Percentiles rank a stretch among this genome's conserved stretches.
Evolutionary conservation across 2,797 vertebrate species (phyloP).

Genomic region (Lycodopsis pacificus): DNA sequence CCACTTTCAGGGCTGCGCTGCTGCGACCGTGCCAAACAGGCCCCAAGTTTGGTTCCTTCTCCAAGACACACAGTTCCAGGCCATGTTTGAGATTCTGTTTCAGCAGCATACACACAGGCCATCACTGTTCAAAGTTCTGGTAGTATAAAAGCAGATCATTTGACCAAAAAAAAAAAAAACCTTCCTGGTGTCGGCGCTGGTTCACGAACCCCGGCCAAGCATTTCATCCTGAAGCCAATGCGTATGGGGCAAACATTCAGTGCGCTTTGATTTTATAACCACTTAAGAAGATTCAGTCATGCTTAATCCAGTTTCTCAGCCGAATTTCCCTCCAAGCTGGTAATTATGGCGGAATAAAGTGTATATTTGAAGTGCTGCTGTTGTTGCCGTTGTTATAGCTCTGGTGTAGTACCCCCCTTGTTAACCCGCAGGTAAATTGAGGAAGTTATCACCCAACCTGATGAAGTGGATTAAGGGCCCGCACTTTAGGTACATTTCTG

Average conservation of each 20-base stretch:
- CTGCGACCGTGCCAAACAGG: conserved; percentile 72
- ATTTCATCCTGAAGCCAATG: conserved; percentile 83
- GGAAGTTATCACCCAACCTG: conserved; percentile 47
- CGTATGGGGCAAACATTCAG: conserved; percentile 77
- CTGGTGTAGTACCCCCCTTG: conserved; percentile 41
- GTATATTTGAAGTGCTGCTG: conserved; percentile 58
- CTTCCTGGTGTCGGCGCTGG: conserved; percentile 69
- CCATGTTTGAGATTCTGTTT: conserved; percentile 73
- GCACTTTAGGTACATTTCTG: background rate
- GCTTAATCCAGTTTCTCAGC: conserved; percentile 81
- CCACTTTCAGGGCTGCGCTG: conserved; percentile 73
- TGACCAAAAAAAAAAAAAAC: conserved; percentile 60
- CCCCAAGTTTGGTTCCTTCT: conserved; percentile 75
- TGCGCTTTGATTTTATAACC: conserved; percentile 77
- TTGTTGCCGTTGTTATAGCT: conserved; percentile 62
- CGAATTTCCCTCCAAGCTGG: conserved; percentile 74
- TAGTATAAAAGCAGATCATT: conserved; percentile 73
- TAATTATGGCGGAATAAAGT: conserved; percentile 75
- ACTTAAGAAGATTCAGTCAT: conserved; percentile 81
- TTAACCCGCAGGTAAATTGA: conserved; percentile 57
- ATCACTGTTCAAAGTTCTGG: conserved; percentile 69
- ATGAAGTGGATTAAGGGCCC: conserved; percentile 5
- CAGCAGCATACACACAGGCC: conserved; percentile 62
- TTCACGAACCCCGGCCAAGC: conserved; percentile 79
- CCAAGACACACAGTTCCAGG: conserved; percentile 73